Conservation (phyloP, 2,888 invertebrate species). For the Ennomos fuscantarius region DNA sequence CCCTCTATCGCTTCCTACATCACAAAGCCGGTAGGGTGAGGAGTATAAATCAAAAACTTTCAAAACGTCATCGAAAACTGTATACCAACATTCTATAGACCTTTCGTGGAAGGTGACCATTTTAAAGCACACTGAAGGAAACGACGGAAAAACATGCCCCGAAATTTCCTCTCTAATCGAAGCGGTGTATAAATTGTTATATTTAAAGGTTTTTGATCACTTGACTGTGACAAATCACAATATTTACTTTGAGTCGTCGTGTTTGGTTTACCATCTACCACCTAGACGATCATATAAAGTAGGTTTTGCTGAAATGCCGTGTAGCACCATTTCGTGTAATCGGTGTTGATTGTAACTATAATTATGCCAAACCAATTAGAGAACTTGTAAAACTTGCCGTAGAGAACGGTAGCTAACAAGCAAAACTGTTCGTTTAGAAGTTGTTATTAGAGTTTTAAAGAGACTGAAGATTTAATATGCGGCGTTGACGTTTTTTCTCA, state of each 20-base stretch:
- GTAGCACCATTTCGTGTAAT: conserved; percentile 16
- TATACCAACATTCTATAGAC: conserved; percentile 13
- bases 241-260: too few species aligned
- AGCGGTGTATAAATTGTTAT: too few species aligned
- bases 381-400: neutral
- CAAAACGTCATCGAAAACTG: conserved; percentile 57
- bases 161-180: too few species aligned
- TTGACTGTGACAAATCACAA: too few species aligned
- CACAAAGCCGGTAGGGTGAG: conserved; percentile 28
- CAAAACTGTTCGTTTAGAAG: too few species aligned
- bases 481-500: too few species aligned
- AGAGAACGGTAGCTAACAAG: neutral
- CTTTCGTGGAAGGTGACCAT: conserved; percentile 8
- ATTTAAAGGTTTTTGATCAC: too few species aligned
- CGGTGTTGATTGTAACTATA: conserved; percentile 14
- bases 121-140: neutral
- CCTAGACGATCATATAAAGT: too few species aligned
- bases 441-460: too few species aligned
- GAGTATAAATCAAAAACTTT: conserved; percentile 73
- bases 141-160: too few species aligned
- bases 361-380: conserved; percentile 18
- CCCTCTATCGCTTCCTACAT: conserved; percentile 14
- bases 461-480: too few species aligned
- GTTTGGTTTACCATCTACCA: too few species aligned
- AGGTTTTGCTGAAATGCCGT: conserved; percentile 1